phyloP scores from a whole-genome alignment of 2,888 invertebrate species.

The Pantelozetes paolii region DNA sequence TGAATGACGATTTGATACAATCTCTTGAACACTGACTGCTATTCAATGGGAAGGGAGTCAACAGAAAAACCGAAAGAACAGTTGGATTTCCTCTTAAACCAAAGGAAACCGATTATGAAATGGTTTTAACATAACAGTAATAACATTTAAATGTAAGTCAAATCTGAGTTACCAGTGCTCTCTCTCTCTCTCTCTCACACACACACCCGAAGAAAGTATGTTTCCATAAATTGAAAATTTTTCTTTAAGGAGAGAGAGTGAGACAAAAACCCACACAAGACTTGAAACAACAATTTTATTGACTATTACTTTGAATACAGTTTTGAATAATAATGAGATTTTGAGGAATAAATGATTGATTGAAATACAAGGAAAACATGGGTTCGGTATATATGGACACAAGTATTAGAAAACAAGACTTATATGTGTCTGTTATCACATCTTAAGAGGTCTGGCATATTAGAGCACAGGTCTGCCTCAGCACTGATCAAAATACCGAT shows the following conservation, averaged over 20 bases:
- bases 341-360: neutral
- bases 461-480: neutral
- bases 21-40: neutral
- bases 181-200: neutral
- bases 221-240: neutral
- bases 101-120: constrained; percentile 11
- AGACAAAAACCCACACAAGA: constrained; percentile 18
- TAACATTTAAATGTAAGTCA: neutral
- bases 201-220: constrained; percentile 1
- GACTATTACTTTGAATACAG: constrained; percentile 4
- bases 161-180: neutral
- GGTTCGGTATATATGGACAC: neutral
- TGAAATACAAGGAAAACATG: constrained; percentile 12
- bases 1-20: neutral
- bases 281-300: neutral
- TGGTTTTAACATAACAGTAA: constrained; percentile 11
- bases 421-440: neutral
- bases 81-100: neutral
- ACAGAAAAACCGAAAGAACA: neutral
- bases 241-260: neutral
- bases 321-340: constrained; percentile 9
- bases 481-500: neutral
- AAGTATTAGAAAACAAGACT: neutral
- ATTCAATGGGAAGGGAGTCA: neutral
- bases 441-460: neutral